phyloP scores from a whole-genome alignment of 2,797 vertebrate genomes.

The Semotilus atromaculatus region DNA sequence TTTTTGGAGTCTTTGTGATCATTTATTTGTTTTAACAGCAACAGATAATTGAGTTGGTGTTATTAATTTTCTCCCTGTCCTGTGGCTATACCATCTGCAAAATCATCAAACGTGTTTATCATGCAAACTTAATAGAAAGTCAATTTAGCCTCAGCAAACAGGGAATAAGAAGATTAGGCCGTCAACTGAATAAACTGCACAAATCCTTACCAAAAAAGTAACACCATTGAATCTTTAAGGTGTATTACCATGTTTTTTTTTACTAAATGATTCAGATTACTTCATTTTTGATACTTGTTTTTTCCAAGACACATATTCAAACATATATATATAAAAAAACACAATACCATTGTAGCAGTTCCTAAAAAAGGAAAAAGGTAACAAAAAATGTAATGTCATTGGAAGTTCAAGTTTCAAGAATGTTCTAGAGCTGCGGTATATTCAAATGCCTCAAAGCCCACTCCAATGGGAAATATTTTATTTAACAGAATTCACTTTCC shows the following conservation, averaged over 20 bases:
- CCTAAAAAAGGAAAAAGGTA: background rate
- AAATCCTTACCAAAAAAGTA: background rate
- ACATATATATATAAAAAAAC: too few relatives aligned
- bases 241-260: background rate
- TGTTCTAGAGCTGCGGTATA: background rate
- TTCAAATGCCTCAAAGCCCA: too few relatives aligned
- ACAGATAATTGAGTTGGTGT: constrained; percentile 35
- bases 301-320: background rate
- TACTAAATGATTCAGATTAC: background rate
- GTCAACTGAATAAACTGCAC: background rate
- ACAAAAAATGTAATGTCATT: background rate
- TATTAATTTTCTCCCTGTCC: constrained; percentile 18
- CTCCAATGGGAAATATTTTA: too few relatives aligned
- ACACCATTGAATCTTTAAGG: background rate
- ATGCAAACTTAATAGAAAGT: constrained; percentile 27
- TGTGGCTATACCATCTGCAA: constrained; percentile 44
- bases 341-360: background rate
- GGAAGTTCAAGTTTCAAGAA: background rate
- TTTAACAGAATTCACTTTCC: too few relatives aligned
- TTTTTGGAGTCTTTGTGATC: constrained; percentile 22
- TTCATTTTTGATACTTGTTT: background rate
- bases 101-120: constrained; percentile 39
- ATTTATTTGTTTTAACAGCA: constrained; percentile 33
- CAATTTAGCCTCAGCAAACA: constrained; percentile 24
- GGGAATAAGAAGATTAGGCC: constrained; percentile 4